A percentile compares a stretch with the other conserved stretches of the same genome.
Conservation (phyloP, 1,140 invertebrate genomes). For the Procambarus clarkii region DNA sequence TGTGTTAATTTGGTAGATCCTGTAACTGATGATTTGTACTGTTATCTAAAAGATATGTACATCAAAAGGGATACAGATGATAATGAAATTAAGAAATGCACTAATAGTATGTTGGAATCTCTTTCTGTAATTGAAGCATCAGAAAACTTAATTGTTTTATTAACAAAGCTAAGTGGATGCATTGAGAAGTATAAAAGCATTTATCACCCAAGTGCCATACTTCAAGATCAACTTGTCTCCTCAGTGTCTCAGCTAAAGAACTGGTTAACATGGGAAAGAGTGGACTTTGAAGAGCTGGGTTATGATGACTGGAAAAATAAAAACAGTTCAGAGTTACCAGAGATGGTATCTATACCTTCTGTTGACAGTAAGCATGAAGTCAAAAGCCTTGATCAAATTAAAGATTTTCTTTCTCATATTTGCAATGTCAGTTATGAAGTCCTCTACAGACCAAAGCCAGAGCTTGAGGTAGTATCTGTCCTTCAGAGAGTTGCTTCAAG, state of each 20-base stretch:
- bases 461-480: constrained; percentile 37
- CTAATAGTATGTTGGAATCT: background rate
- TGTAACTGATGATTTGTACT: background rate
- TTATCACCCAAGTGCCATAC: constrained; percentile 4
- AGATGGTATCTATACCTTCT: background rate
- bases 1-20: background rate
- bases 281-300: background rate
- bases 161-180: background rate
- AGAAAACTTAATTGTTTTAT: background rate
- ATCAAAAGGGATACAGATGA: background rate
- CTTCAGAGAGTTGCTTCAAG: constrained; percentile 8
- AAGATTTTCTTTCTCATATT: background rate
- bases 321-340: background rate
- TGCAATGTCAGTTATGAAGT: constrained; percentile 1
- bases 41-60: background rate
- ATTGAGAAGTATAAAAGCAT: constrained; percentile 14
- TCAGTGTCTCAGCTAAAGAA: background rate
- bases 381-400: background rate
- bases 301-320: constrained; percentile 3
- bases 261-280: constrained; percentile 15
- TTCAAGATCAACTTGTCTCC: background rate
- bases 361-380: background rate
- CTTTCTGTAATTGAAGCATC: background rate
- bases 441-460: constrained; percentile 27
- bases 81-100: background rate